Percentiles rank a stretch among this genome's conserved stretches.
These are phyloP conservation scores for Lithobates pipiens DNA, from an alignment of 2,797 vertebrate genomes.

Conservation along the genomic window DNA sequence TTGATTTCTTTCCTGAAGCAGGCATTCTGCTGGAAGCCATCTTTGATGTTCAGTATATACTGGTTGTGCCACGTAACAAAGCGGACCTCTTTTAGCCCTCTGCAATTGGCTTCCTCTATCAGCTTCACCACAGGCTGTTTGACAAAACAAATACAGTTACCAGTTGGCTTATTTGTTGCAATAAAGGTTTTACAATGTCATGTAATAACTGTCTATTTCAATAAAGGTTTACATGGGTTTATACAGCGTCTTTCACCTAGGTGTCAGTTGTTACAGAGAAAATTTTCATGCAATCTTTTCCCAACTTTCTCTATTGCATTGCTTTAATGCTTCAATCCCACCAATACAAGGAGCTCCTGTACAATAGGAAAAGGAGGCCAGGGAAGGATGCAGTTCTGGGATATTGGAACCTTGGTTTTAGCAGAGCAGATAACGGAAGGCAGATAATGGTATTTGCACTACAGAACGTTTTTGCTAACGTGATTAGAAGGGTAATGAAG, in stretches of 20 bases:
- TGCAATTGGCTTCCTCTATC: slow-evolving; percentile 91
- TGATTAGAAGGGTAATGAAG: background rate
- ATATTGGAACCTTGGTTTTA: background rate
- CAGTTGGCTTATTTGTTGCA: background rate
- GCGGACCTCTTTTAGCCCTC: slow-evolving; percentile 93
- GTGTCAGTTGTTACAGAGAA: background rate
- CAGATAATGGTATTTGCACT: no score
- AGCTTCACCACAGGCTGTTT: slow-evolving; percentile 90
- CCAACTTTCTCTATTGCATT: no score
- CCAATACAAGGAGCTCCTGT: background rate
- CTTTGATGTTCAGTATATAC: slow-evolving; percentile 93
- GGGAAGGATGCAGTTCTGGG: background rate
- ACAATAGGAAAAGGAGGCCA: no score
- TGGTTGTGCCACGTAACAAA: slow-evolving; percentile 97
- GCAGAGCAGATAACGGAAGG: background rate
- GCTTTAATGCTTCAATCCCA: background rate
- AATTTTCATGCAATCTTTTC: no score
- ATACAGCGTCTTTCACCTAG: background rate
- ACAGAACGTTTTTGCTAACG: no score
- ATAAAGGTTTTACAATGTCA: background rate
- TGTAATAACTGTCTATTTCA: no score
- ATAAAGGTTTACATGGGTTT: background rate
- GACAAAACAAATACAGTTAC: background rate
- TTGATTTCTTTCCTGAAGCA: slow-evolving; percentile 94
- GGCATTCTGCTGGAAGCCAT: slow-evolving; percentile 93